Base-by-base conservation (phyloP, 2,113 vertebrate genomes). In the Coracopsis vasa region DNA sequence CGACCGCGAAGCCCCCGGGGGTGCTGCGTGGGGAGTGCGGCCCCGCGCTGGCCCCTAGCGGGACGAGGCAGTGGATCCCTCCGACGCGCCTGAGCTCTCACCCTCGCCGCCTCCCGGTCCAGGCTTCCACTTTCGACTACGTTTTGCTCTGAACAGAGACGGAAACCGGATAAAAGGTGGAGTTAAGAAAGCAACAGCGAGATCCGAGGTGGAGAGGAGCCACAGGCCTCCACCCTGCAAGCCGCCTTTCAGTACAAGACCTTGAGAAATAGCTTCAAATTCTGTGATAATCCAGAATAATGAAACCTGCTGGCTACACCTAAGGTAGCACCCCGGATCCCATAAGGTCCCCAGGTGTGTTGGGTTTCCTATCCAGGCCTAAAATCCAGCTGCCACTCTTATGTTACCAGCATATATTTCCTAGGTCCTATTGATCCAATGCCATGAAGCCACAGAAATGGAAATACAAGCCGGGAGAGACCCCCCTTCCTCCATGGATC, bases 181-280 rank as follows among this genome's bases (percentile, higher is more conserved):
- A 41, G 6, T 21, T 50, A 41, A 31, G 37, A 6, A n/a, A 50
- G 28, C 25, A 60, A 20, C 54, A 13, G 24, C 2, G 18, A 69
- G 33, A 20, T 5, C 24, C 2, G 15, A 56, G 11, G 16, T 14
- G 44, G 28, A 42, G 16, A 60, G n/a, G 18, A 56, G 19, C 12
- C 47, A 39, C 13, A n/a, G 51, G 31, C 42, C 15, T 4, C 2
- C 31, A 11, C 2, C 6, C 5, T 1, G 0, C 25, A 29, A 1
- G 1, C 23, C 28, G 28, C n/a, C 58, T 37, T 58, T 44, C 9
- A 3, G 37, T 58, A 64, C 29, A 4, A 11, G 37, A 39, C 7
- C 42, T 60, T 44, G 28, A 11, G 66, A 47, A 69, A 4, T 8
- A 45, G 12, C 45, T 80, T 56, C 80, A 50, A 44, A 71, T 11